Conservation (phyloP, 2,888 invertebrate genomes). For the Macrophya alboannulata region DNA sequence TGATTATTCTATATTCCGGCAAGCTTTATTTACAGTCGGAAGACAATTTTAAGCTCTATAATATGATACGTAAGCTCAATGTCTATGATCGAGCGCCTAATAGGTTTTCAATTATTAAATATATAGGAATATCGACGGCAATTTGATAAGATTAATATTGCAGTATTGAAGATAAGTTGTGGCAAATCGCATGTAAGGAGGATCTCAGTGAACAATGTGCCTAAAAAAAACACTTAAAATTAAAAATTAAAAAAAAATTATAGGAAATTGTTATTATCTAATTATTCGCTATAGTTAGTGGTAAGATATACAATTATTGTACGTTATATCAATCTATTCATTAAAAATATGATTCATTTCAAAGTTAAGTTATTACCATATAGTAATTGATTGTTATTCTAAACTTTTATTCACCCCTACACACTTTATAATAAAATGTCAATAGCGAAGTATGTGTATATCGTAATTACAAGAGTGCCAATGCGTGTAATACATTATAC, state of each 20-base stretch:
- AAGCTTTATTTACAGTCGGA: conserved; percentile 1
- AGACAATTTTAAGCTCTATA: conserved; percentile 1
- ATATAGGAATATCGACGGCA: neutral
- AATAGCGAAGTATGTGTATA: neutral
- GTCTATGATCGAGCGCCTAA: conserved; percentile 6
- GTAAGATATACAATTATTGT: neutral
- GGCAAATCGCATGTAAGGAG: conserved; percentile 30
- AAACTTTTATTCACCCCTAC: neutral
- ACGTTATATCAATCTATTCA: conserved; percentile 10
- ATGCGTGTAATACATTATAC: neutral
- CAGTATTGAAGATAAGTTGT: conserved; percentile 45
- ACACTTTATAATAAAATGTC: neutral
- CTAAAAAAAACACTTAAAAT: conserved; percentile 32
- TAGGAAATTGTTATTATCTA: conserved; percentile 10
- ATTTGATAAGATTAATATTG: conserved; percentile 38
- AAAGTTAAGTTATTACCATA: neutral
- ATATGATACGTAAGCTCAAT: neutral
- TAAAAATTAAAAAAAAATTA: neutral
- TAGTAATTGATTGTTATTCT: neutral
- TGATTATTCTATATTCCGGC: neutral
- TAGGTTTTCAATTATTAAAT: conserved; percentile 29
- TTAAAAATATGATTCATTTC: conserved; percentile 23
- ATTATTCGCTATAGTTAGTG: neutral
- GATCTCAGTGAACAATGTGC: conserved; percentile 52
- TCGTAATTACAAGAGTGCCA: neutral